Base-by-base conservation (phyloP, 2,888 invertebrate genomes). In the Maniola hyperantus region DNA sequence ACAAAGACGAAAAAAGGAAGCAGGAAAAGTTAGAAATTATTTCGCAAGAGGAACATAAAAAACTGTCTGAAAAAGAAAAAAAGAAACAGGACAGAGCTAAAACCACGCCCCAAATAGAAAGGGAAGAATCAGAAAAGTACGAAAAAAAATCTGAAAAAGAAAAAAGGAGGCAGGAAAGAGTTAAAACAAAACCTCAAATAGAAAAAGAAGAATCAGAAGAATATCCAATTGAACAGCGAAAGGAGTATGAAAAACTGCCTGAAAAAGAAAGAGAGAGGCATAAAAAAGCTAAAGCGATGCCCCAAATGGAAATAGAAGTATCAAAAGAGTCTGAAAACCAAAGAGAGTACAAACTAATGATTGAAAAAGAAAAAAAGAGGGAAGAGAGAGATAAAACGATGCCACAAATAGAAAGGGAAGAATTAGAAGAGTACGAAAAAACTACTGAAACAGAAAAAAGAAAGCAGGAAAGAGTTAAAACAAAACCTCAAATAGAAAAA, bases 211-310 rank as follows among this genome's bases (percentile, higher is more conserved):
- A 39, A 39, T 39, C 39, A 6, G 15, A 5, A n/a, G 15, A 46
- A 46, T 6, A 1, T 46, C n/a, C 1, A 26, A 26, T 26, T 26
- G 26, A 26, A 26, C 26, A 26, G 26, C 26, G 1, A 26, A 26
- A 26, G 26, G 4, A 26, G 26, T 1, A 46, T 72, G 20, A 74
- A 70, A 57, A 61, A 44, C 20, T 71, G 70, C 7, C 39, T 39
- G 67, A 66, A 10, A 57, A 60, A 11, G 57, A 61, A 10, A 63
- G 66, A 58, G 4, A 10, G 11, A 39, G 4, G 39, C 11, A 10
- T 7, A 1, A 36, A 10, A 39, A 10, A 46, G 46, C 6, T 13
- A 46, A 46, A 5, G 2, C 39, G 2, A 11, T 4, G 39, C 39
- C 39, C 5, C 39, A 11, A 11, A 39, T 4, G n/a, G 15, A 39